Conservation (phyloP, 2,888 invertebrate species). For the Cyaniris semiargus region DNA sequence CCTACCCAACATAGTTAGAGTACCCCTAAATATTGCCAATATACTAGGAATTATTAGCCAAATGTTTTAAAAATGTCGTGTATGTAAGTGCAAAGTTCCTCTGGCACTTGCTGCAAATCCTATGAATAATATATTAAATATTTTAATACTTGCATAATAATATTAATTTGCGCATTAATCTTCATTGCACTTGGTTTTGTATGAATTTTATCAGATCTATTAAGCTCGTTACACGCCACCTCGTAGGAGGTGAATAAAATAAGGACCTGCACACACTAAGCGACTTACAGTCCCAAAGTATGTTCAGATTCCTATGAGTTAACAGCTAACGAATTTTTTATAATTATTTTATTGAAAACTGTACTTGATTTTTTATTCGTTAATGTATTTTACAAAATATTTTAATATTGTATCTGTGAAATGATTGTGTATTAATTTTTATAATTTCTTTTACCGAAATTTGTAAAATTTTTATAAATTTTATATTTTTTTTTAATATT, state of each 20-base stretch:
- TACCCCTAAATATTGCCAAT: too few relatives aligned
- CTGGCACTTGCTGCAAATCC: too few relatives aligned
- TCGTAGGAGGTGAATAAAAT: neutral
- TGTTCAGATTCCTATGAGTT: neutral
- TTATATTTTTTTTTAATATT: too few relatives aligned
- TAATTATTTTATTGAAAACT: too few relatives aligned
- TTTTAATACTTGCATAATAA: neutral
- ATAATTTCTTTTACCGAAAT: neutral
- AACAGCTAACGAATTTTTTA: neutral
- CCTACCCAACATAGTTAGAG: too few relatives aligned
- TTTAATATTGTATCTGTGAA: neutral
- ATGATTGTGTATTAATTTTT: neutral
- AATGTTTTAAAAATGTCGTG: too few relatives aligned
- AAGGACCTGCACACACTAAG: neutral
- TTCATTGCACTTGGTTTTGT: neutral
- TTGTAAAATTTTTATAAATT: too few relatives aligned
- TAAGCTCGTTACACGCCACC: neutral
- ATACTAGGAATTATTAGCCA: too few relatives aligned
- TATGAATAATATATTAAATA: neutral
- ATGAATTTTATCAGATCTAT: conserved; percentile 7
- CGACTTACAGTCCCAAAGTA: neutral
- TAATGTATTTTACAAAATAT: neutral
- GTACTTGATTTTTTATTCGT: too few relatives aligned
- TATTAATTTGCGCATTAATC: conserved; percentile 4
- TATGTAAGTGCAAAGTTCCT: too few relatives aligned